These are phyloP conservation scores for Harpagoxenus sublaevis DNA, from an alignment of 2,888 invertebrate species.

Conservation along the genomic window DNA sequence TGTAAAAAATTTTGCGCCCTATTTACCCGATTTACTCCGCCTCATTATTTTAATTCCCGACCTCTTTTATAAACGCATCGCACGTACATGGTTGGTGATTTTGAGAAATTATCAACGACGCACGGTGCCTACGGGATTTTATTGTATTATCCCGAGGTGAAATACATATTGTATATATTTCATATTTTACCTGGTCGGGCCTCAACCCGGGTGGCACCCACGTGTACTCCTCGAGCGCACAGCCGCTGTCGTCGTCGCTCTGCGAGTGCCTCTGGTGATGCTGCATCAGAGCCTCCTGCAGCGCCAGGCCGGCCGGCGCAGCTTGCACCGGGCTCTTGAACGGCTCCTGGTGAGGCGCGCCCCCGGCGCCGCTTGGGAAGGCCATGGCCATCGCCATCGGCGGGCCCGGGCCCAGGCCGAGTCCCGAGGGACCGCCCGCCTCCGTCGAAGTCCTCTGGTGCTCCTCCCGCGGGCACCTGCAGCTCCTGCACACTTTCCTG, in stretches of 20 bases:
- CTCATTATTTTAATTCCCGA: neutral
- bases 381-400: slow-evolving; percentile 85
- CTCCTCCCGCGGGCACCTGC: slow-evolving; percentile 89
- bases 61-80: neutral
- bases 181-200: slow-evolving; percentile 95
- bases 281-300: slow-evolving; percentile 85
- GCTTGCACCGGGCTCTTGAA: slow-evolving; percentile 84
- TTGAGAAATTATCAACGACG: neutral
- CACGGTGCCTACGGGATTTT: neutral
- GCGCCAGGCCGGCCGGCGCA: slow-evolving; percentile 76
- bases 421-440: slow-evolving; percentile 79
- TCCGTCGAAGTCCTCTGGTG: slow-evolving; percentile 85
- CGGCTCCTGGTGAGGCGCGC: slow-evolving; percentile 85
- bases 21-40: neutral
- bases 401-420: slow-evolving; percentile 80
- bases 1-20: neutral
- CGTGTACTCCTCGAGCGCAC: slow-evolving; percentile 98
- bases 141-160: too few species aligned
- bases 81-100: too few species aligned
- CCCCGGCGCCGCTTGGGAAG: slow-evolving; percentile 83
- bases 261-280: slow-evolving; percentile 95
- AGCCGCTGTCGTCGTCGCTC: slow-evolving; percentile 99
- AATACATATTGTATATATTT: neutral
- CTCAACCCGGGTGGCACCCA: slow-evolving; percentile 99
- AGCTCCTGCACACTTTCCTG: slow-evolving; percentile 95